phyloP scores from a whole-genome alignment of 2,113 vertebrate species.

The Grammomys surdaster region DNA sequence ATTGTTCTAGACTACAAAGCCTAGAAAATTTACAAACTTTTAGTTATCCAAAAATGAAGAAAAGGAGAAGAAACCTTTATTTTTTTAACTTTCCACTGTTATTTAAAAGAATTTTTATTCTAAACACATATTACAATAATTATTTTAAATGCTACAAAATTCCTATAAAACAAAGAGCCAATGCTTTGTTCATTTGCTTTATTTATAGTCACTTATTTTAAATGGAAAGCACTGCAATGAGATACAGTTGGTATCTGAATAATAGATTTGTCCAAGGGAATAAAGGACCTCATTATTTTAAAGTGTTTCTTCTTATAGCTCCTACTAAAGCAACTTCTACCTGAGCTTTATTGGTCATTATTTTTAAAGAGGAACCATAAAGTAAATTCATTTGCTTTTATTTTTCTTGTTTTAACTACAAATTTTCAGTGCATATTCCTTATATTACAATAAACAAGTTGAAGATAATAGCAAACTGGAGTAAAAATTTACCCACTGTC shows the following conservation, averaged over 20 bases:
- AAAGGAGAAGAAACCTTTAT: neutral
- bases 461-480: conserved; percentile 62
- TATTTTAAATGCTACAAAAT: conserved; percentile 66
- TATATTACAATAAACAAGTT: conserved; percentile 69
- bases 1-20: neutral
- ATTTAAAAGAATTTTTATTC: conserved; percentile 53
- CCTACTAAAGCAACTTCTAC: conserved; percentile 78
- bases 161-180: conserved; percentile 59
- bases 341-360: conserved; percentile 83
- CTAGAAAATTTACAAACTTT: neutral
- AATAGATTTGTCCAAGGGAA: conserved; percentile 77
- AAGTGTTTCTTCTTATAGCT: conserved; percentile 83
- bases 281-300: conserved; percentile 81
- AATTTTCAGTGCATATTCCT: conserved; percentile 69
- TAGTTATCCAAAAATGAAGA: neutral
- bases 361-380: conserved; percentile 83
- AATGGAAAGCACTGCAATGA: conserved; percentile 69
- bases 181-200: conserved; percentile 73
- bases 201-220: conserved; percentile 75
- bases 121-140: conserved; percentile 45
- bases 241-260: conserved; percentile 77
- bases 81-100: conserved; percentile 43
- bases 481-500: conserved; percentile 65
- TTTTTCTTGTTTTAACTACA: conserved; percentile 80
- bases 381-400: conserved; percentile 83